These are phyloP conservation scores for Sinhomidia bicolor DNA, from an alignment of 2,888 invertebrate genomes.

Conservation along the genomic window DNA sequence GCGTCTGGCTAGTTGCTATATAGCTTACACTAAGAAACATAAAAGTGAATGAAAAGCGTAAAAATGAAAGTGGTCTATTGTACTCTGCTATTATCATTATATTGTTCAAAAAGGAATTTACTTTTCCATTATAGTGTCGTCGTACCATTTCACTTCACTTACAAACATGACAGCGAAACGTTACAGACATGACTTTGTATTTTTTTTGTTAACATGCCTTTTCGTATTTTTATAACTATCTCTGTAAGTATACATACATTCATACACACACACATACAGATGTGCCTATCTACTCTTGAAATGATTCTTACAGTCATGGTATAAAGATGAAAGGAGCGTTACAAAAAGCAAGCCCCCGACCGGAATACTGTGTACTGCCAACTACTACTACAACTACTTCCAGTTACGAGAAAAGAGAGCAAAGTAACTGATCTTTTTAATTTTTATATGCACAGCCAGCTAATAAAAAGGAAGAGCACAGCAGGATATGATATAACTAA, in stretches of 20 bases:
- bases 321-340: neutral
- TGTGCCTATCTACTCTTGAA: neutral
- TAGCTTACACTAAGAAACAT: constrained; percentile 24
- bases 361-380: neutral
- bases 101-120: constrained; percentile 42
- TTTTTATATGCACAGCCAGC: neutral
- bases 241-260: no score
- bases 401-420: no score
- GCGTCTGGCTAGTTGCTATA: no score
- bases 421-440: constrained; percentile 12
- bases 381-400: no score
- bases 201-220: neutral
- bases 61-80: constrained; percentile 38
- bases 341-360: neutral
- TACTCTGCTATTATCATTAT: constrained; percentile 42
- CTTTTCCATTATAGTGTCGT: constrained; percentile 1
- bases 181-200: neutral
- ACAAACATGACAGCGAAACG: neutral
- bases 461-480: neutral
- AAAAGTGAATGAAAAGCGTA: constrained; percentile 41
- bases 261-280: no score
- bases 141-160: constrained; percentile 29
- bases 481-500: neutral
- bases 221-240: no score
- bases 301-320: neutral